phyloP scores from a whole-genome alignment of 2,797 vertebrate genomes.

The Kryptopterus vitreolus region DNA sequence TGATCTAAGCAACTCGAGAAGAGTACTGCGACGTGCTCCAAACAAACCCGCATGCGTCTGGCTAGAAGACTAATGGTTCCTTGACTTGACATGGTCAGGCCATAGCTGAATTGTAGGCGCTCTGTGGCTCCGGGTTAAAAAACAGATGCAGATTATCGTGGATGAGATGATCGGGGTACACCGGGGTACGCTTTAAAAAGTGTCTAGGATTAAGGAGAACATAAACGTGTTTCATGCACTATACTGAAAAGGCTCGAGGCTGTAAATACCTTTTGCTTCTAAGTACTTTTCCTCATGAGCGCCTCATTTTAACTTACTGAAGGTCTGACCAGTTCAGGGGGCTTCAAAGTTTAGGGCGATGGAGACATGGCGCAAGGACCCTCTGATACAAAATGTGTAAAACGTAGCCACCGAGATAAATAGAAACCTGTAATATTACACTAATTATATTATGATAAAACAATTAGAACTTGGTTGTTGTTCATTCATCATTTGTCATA shows the following conservation, averaged over 20 bases:
- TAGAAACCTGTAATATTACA: too few relatives aligned
- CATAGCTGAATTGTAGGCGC: slow-evolving; percentile 14
- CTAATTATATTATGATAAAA: too few relatives aligned
- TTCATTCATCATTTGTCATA: too few relatives aligned
- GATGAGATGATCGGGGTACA: slow-evolving; percentile 10
- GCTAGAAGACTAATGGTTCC: slow-evolving; percentile 30
- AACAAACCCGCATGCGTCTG: slow-evolving; percentile 31
- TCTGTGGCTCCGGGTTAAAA: background rate
- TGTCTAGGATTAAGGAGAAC: background rate
- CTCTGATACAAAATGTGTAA: too few relatives aligned
- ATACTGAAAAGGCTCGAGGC: slow-evolving; percentile 1
- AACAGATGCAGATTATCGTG: background rate
- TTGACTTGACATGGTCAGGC: slow-evolving; percentile 34
- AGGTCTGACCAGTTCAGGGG: background rate
- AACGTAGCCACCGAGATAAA: too few relatives aligned
- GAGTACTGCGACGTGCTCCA: slow-evolving; percentile 39
- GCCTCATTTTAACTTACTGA: background rate
- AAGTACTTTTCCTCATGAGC: background rate
- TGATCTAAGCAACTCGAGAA: slow-evolving; percentile 56
- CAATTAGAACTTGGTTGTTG: too few relatives aligned
- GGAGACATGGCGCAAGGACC: too few relatives aligned
- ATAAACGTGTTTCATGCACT: slow-evolving; percentile 6
- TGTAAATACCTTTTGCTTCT: background rate
- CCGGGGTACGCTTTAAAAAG: slow-evolving; percentile 2
- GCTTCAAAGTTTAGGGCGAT: too few relatives aligned